Evolutionary conservation across 2,797 vertebrate species (phyloP).

Genomic region (Mus spretus): DNA sequence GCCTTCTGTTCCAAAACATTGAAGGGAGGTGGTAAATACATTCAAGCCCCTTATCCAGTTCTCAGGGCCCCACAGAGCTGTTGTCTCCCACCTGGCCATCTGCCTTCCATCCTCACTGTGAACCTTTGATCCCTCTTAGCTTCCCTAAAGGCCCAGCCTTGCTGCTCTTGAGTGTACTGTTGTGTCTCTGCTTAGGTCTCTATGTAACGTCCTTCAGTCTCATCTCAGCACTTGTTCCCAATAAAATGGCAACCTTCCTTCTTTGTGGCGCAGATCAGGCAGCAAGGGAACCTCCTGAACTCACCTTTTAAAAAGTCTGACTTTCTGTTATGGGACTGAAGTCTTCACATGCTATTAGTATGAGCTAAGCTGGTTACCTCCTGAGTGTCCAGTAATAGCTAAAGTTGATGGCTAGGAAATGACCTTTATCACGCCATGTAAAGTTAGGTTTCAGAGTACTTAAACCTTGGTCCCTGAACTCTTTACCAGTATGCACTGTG

Average conservation of each 20-base stretch:
- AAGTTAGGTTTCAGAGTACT: not conserved
- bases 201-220: not conserved
- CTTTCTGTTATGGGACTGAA: not conserved
- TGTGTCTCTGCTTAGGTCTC: rapidly evolving
- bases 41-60: not conserved
- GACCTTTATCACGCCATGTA: not conserved
- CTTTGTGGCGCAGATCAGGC: not conserved
- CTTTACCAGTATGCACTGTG: not conserved
- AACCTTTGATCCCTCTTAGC: not conserved
- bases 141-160: not conserved
- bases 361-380: not conserved
- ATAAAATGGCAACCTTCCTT: not conserved
- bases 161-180: not conserved
- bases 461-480: not conserved
- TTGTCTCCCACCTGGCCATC: not conserved
- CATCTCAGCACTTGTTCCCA: not conserved
- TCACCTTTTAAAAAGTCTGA: not conserved
- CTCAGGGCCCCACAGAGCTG: not conserved
- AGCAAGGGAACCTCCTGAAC: not conserved
- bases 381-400: not conserved
- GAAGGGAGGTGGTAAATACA: not conserved
- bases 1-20: not conserved
- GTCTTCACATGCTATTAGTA: not conserved
- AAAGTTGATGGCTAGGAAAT: not conserved
- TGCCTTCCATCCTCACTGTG: not conserved